phyloP scores from a whole-genome alignment of 1,140 invertebrate species.

The Pentalonia nigronervosa region DNA sequence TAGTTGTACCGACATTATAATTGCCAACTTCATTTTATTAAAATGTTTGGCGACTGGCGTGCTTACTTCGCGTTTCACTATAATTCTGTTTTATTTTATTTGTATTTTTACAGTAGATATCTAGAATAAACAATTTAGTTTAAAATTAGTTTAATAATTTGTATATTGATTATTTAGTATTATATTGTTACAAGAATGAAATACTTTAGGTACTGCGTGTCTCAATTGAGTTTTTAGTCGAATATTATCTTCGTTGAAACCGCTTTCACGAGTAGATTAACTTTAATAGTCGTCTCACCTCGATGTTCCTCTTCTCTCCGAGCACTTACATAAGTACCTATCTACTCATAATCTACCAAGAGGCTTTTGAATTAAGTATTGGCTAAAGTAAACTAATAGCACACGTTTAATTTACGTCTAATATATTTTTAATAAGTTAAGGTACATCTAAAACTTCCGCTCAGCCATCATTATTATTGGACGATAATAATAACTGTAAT shows the following conservation, averaged over 20 bases:
- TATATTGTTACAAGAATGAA: not conserved
- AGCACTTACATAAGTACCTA: not conserved
- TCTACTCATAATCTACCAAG: not conserved
- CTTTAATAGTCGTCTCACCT: conserved; percentile 4
- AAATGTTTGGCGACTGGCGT: not conserved
- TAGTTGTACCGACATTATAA: not conserved
- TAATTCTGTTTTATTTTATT: not conserved
- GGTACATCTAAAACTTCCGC: not conserved
- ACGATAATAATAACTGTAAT: conserved; percentile 38
- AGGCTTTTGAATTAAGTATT: conserved; percentile 39
- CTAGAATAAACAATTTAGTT: not conserved
- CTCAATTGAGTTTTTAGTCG: conserved; percentile 3
- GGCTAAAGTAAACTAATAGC: conserved; percentile 24
- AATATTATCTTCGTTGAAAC: not conserved
- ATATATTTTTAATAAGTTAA: conserved; percentile 49
- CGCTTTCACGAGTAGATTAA: not conserved
- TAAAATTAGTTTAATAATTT: conserved; percentile 16
- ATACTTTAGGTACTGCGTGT: not conserved
- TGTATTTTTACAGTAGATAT: not conserved
- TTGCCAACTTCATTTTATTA: not conserved
- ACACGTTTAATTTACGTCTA: not conserved
- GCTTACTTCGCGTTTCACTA: not conserved
- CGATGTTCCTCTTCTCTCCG: not conserved
- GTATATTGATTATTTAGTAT: conserved; percentile 14
- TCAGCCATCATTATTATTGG: conserved; percentile 25